Base-by-base conservation (phyloP, 2,113 vertebrate genomes). In the Laticauda laticaudata region DNA sequence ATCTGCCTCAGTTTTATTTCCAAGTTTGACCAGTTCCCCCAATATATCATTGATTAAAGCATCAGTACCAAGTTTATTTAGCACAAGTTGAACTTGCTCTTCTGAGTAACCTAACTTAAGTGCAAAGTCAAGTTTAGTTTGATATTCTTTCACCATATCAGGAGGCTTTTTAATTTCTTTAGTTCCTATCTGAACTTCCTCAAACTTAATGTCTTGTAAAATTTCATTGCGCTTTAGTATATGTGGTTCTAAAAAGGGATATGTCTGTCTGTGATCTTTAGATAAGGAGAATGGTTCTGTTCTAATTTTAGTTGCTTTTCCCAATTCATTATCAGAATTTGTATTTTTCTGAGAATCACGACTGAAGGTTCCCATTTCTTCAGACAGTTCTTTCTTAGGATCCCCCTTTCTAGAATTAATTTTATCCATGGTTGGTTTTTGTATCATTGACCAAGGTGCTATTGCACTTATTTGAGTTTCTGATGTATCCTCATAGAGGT, bases 41-140 rank as follows among this genome's bases (percentile, higher is more conserved):
- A 99, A 97, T 91, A 99, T 99, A 97, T 99, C 99, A 91, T 99
- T 99, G 97, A 99, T 99, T 97, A 99, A 98, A 95, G 99, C 99
- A 95, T 99, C 98, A 0, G 98, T 98, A 95, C 99, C 99, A 88
- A 99, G 98, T 96, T 99, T 99, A 97, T 98, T 98, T 81, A 99
- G 97, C 64, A 99, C 99, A 96, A 99, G 98, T 81, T 98, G 98
- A 96, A 99, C 98, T 55, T 98, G 98, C 95, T 99, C 99, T 97
- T 99, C 99, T 3, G 98, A 98, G 97, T 99, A 99, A 96, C 99
- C 99, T 95, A 99, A 98, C 95, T 99, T 99, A 95, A 99, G 98
- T 94, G 99, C 99, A 96, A 99, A 99, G 93, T 99, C 99, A 97
- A 99, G 97, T 97, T 99, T 99, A 5, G 98, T 98, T 98, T 98